Percentiles rank a stretch among this genome's conserved stretches.
Conservation (phyloP, 2,113 vertebrate genomes). For the Sinocyclocheilus anshuiensis region DNA sequence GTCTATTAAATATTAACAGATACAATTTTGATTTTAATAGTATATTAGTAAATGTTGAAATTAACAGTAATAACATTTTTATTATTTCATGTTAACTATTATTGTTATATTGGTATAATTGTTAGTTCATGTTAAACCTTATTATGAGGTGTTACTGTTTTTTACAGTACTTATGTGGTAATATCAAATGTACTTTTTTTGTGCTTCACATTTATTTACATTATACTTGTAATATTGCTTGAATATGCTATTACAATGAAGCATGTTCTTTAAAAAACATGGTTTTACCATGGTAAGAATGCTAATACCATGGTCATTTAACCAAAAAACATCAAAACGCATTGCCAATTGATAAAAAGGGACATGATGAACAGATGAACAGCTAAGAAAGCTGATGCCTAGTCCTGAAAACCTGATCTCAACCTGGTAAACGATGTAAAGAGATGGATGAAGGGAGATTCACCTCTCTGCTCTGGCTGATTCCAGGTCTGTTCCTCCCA, state of each 20-base stretch:
- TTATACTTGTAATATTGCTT: not conserved
- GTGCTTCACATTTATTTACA: not conserved
- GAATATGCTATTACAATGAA: not conserved
- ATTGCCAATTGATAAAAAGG: not conserved
- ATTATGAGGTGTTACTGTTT: not conserved
- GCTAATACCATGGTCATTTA: not conserved
- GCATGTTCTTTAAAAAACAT: not conserved
- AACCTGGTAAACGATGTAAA: not conserved
- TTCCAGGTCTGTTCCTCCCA: constrained; percentile 37
- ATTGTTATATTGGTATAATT: not conserved
- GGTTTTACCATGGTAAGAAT: not conserved
- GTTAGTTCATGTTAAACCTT: not conserved
- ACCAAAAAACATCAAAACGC: not conserved
- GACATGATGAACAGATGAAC: not conserved
- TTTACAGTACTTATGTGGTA: not conserved
- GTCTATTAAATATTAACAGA: not conserved
- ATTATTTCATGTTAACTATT: too few relatives aligned
- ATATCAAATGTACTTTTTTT: not conserved
- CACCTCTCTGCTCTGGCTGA: constrained; percentile 45
- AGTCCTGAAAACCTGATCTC: not conserved
- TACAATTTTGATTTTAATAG: not conserved
- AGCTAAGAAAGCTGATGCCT: not conserved
- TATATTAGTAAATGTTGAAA: not conserved
- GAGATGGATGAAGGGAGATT: constrained; percentile 29
- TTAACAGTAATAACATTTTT: too few relatives aligned